Evolutionary conservation across 2,113 vertebrate species (phyloP).

Genomic region (Bos javanicus): DNA sequence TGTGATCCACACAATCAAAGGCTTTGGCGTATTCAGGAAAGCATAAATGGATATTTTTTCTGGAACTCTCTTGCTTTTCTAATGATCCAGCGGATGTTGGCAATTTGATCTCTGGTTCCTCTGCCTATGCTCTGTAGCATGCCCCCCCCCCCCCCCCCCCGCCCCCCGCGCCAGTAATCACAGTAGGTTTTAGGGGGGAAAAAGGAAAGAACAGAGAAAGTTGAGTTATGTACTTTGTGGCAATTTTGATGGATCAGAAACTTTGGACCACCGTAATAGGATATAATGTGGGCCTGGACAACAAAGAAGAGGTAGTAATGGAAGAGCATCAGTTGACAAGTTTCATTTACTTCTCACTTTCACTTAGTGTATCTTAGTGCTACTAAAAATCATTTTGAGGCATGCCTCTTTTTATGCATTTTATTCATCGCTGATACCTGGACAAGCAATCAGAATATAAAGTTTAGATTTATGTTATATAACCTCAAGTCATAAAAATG

Average conservation of each 20-base stretch:
- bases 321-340: not conserved
- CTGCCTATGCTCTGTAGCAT: not conserved
- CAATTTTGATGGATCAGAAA: not conserved
- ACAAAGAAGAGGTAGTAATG: not conserved
- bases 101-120: not conserved
- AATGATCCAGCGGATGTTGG: not conserved
- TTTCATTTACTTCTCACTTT: conserved; percentile 24
- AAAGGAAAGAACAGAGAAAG: not conserved
- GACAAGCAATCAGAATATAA: conserved; percentile 60
- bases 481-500: conserved; percentile 49
- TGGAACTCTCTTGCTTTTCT: not conserved
- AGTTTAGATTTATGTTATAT: conserved; percentile 53
- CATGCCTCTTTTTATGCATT: conserved; percentile 22
- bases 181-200: not conserved
- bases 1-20: not conserved
- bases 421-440: conserved; percentile 34
- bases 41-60: not conserved
- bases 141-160: rapidly evolving
- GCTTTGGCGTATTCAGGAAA: not conserved
- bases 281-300: not conserved
- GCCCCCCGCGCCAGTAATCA: not conserved
- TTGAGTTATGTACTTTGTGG: not conserved
- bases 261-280: not conserved
- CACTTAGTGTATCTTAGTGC: not conserved
- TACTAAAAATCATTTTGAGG: conserved; percentile 23